Base-by-base conservation (phyloP, 92 coral and sea anemone genomes). In the Parazoanthus swiftii region DNA sequence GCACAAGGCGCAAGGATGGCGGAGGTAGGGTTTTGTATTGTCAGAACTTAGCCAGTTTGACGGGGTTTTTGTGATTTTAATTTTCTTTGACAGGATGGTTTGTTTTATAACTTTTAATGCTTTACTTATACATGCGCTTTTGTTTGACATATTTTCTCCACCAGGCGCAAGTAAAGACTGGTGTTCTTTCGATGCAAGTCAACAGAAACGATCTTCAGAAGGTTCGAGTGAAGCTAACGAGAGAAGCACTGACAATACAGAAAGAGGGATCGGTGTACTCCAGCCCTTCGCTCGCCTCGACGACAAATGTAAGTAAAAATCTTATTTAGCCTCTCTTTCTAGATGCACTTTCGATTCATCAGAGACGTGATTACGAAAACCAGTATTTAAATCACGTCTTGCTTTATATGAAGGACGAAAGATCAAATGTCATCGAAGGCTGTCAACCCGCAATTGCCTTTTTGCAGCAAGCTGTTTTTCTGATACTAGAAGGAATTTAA, bases 141-240 rank as follows among this genome's bases (percentile, higher is more conserved):
- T 35, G 25, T 82, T 58, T 82, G 71, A 56, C 38, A 75, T 89
- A 21, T 20, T 18, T 71, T 54, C 13, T 74, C 29, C 46, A 38
- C 36, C 94, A 95, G 98, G 89, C 87, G 50, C 86, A 90, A 63
- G 73, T 92, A 59, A 91, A 91, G 79, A 85, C 94, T 85, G 98
- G 98, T 63, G 89, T 86, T 89, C 90, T 95, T 91, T 92, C 95
- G 90, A 95, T 95, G 98, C 98, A 95, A 93, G 92, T 95, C 91
- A 90, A 89, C 43, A 90, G 92, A 78, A 91, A 90, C 85, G 95
- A 95, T 66, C 92, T 95, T 10, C 98, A 95, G 85, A 95, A 95
- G 89, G 98, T 95, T 67, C 95, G 98, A 29, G 98, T 95, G 7
- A 95, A 95, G 89, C 81, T 95, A 26, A 93, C 98, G 20, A 88